These are phyloP conservation scores for Ephialtes manifestator DNA, from an alignment of 2,888 invertebrate species.

Conservation along the genomic window DNA sequence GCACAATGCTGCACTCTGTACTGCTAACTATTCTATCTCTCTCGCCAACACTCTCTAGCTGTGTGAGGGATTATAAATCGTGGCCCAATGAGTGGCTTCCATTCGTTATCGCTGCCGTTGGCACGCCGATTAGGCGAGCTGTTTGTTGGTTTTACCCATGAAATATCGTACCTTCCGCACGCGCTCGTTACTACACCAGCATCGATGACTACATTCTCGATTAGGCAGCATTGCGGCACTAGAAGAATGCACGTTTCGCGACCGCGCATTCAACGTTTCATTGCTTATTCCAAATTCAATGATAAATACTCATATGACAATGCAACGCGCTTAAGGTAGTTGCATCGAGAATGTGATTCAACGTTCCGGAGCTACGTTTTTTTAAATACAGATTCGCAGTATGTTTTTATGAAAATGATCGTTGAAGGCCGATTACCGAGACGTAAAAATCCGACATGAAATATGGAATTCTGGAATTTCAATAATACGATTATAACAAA, in stretches of 20 bases:
- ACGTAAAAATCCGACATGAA: no score
- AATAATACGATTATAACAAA: no score
- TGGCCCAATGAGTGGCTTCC: constrained; percentile 83
- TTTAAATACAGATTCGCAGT: no score
- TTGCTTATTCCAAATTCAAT: constrained; percentile 33
- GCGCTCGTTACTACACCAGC: constrained; percentile 66
- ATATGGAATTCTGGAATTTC: no score
- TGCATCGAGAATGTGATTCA: no score
- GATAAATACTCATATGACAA: constrained; percentile 33
- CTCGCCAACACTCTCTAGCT: constrained; percentile 72
- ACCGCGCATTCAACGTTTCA: constrained; percentile 29
- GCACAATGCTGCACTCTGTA: constrained; percentile 54
- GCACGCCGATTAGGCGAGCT: constrained; percentile 78
- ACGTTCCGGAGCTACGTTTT: no score
- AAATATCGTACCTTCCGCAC: constrained; percentile 68
- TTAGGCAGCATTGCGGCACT: constrained; percentile 65
- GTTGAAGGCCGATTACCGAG: no score
- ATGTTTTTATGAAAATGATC: no score
- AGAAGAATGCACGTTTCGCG: constrained; percentile 64
- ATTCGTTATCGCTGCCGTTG: constrained; percentile 83
- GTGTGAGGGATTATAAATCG: constrained; percentile 83
- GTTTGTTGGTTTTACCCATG: constrained; percentile 73
- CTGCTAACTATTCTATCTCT: constrained; percentile 64
- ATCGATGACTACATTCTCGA: constrained; percentile 71
- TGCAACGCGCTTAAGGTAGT: not conserved